Percentiles rank a stretch among this genome's conserved stretches.
Conservation (phyloP, 2,113 vertebrate species). For the Vanacampus margaritifer region DNA sequence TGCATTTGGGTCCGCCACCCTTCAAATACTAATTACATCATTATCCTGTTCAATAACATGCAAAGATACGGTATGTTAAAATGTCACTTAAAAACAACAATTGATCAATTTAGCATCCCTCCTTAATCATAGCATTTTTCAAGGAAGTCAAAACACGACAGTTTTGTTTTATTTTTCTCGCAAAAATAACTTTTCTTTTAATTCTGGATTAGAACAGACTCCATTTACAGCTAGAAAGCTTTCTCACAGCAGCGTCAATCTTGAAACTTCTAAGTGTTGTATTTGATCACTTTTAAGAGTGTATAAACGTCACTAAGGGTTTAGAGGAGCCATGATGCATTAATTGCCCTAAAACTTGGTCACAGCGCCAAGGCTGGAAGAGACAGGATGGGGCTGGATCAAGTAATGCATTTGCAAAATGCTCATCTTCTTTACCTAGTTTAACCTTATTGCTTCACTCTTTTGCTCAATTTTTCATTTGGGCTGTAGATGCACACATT, state of each 20-base stretch:
- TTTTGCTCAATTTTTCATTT: neutral
- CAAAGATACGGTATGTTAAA: no score
- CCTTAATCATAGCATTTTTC: no score
- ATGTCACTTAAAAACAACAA: no score
- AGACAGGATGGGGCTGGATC: neutral
- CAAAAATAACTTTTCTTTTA: neutral
- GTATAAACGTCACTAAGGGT: constrained; percentile 13
- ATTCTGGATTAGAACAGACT: neutral
- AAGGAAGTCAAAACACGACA: no score
- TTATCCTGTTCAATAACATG: no score
- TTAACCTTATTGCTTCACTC: neutral
- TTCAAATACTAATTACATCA: no score
- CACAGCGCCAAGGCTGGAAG: neutral
- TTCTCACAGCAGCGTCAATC: neutral
- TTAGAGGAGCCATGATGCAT: constrained; percentile 5
- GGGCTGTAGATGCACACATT: neutral
- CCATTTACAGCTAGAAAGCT: neutral
- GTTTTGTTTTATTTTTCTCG: neutral
- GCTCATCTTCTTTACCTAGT: neutral
- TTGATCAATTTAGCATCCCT: no score
- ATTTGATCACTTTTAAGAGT: neutral
- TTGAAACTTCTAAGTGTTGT: neutral
- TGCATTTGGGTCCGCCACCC: no score
- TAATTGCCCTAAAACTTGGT: neutral
- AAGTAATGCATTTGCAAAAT: neutral